Percentiles rank a stretch among this genome's conserved stretches.
Conservation (phyloP, 2,888 invertebrate species). For the Calameuta filiformis region DNA sequence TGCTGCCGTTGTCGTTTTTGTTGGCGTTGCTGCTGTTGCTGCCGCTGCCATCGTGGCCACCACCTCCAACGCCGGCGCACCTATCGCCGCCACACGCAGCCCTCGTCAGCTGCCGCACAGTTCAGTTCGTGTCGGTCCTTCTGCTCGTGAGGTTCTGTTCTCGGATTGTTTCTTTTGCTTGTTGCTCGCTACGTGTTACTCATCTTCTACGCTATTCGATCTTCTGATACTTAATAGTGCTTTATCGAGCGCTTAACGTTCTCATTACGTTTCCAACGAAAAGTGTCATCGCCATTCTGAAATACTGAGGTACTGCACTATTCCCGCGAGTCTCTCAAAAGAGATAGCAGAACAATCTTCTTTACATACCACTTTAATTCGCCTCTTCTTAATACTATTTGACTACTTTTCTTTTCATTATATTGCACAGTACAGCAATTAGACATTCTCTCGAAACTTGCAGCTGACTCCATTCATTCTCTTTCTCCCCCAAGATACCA, state of each 20-base stretch:
- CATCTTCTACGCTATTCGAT: neutral
- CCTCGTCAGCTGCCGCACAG: conserved; percentile 44
- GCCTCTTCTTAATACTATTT: neutral
- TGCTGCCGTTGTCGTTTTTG: neutral
- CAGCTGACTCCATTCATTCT: neutral
- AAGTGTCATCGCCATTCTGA: neutral
- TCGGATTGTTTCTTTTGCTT: conserved; percentile 3
- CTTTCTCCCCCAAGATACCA: neutral
- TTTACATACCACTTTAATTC: neutral
- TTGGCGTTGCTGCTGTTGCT: neutral
- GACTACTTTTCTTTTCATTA: neutral
- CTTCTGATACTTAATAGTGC: neutral
- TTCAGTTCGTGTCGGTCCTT: conserved; percentile 57
- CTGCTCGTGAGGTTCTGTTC: conserved; percentile 34
- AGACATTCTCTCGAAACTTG: neutral
- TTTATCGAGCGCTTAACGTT: neutral
- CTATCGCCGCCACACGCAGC: conserved; percentile 31
- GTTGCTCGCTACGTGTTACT: neutral
- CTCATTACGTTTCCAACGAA: neutral
- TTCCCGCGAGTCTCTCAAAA: neutral
- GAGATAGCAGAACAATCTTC: neutral
- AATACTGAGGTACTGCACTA: neutral
- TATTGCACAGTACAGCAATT: neutral
- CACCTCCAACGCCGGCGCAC: conserved; percentile 20
- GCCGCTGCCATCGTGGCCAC: neutral